Evolutionary conservation across 2,888 invertebrate genomes (phyloP).

Genomic region (Drosophila prolongata): DNA sequence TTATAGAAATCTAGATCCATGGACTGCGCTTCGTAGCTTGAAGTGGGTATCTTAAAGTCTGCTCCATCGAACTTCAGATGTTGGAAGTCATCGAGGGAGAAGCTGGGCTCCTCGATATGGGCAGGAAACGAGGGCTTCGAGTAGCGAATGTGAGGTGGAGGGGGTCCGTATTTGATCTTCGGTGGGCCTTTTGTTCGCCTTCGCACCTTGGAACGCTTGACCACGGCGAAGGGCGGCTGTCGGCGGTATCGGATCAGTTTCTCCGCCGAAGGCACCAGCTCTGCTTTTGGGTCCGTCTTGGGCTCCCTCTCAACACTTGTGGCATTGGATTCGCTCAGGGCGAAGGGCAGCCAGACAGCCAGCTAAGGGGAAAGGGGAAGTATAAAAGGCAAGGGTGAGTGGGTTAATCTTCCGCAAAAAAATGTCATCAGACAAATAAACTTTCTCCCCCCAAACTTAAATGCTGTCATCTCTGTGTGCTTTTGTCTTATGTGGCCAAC

Average conservation of each 20-base stretch:
- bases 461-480: constrained; percentile 43
- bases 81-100: constrained; percentile 73
- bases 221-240: constrained; percentile 73
- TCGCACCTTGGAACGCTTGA: constrained; percentile 72
- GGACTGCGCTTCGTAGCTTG: constrained; percentile 78
- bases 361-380: constrained; percentile 12
- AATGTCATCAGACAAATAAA: constrained; percentile 41
- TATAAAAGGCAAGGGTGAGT: constrained; percentile 19
- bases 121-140: constrained; percentile 57
- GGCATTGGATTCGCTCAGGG: constrained; percentile 24
- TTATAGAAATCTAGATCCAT: constrained; percentile 82
- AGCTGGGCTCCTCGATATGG: constrained; percentile 59
- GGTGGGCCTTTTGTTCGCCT: constrained; percentile 65
- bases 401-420: constrained; percentile 48
- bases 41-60: constrained; percentile 76
- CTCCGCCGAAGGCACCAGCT: constrained; percentile 67
- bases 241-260: constrained; percentile 77
- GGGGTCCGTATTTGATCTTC: constrained; percentile 77
- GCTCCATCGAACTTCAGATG: constrained; percentile 73
- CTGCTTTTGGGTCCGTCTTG: constrained; percentile 13
- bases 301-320: constrained; percentile 6
- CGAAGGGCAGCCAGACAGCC: constrained; percentile 38
- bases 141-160: constrained; percentile 53
- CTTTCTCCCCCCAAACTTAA: constrained; percentile 41
- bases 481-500: constrained; percentile 24